Conservation (phyloP, 2,113 vertebrate genomes). For the Terrapene triunguis region DNA sequence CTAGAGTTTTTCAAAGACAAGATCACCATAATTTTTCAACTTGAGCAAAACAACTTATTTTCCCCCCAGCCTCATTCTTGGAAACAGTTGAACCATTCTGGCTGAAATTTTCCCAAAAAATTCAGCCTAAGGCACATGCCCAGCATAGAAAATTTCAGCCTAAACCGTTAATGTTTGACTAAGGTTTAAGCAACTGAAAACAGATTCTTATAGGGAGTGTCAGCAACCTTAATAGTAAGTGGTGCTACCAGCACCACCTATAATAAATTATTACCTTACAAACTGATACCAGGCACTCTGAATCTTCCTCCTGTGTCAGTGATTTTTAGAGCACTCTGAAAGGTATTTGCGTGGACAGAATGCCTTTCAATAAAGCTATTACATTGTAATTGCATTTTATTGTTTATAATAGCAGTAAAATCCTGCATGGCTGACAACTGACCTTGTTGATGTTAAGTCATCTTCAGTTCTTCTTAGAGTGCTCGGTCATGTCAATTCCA, state of each 20-base stretch:
- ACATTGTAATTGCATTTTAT: not conserved
- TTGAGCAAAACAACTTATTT: not conserved
- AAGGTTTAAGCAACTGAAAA: not conserved
- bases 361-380: not conserved
- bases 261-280: not conserved
- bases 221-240: constrained; percentile 21
- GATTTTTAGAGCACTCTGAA: not conserved
- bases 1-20: not conserved
- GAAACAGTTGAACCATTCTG: not conserved
- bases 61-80: not conserved
- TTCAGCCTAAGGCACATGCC: not conserved
- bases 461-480: not conserved
- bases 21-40: not conserved
- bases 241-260: not conserved
- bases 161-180: not conserved
- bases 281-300: not conserved
- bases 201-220: not conserved
- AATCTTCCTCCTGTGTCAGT: not conserved
- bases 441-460: not conserved
- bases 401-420: not conserved
- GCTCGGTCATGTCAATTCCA: too few relatives aligned
- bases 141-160: not conserved
- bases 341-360: not conserved
- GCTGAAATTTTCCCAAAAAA: not conserved
- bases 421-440: not conserved